phyloP scores from a whole-genome alignment of 1,140 invertebrate species.

The Drosophila pallidifrons region DNA sequence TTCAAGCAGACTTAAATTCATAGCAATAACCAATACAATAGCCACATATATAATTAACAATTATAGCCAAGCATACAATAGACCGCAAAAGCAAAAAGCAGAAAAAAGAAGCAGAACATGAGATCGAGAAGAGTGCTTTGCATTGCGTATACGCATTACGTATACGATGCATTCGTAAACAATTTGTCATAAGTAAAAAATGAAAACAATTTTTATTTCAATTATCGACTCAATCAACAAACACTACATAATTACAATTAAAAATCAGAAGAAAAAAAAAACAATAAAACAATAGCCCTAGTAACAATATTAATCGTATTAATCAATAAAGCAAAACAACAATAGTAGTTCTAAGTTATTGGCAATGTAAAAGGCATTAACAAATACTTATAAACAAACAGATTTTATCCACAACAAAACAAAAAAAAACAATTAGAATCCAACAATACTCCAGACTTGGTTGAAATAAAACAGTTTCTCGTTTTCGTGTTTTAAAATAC shows the following conservation, averaged over 20 bases:
- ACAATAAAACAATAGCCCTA: constrained; percentile 72
- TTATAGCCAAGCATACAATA: constrained; percentile 69
- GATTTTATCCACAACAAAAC: constrained; percentile 5
- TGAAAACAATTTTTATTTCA: constrained; percentile 78
- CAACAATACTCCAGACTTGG: constrained; percentile 23
- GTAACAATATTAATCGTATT: constrained; percentile 73
- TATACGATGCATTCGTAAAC: constrained; percentile 38
- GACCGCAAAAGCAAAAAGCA: constrained; percentile 33
- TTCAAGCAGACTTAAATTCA: constrained; percentile 68
- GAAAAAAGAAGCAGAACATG: constrained; percentile 73
- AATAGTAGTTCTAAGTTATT: constrained; percentile 79
- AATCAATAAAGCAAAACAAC: constrained; percentile 56
- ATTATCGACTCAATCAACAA: constrained; percentile 70
- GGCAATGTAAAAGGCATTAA: constrained; percentile 49
- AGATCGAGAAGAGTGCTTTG: constrained; percentile 52
- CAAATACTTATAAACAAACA: constrained; percentile 34
- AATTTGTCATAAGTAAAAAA: constrained; percentile 39
- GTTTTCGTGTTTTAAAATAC: constrained; percentile 49
- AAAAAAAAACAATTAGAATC: constrained; percentile 12
- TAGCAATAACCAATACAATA: constrained; percentile 79
- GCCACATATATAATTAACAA: constrained; percentile 68
- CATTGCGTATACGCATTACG: constrained; percentile 40
- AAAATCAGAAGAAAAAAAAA: constrained; percentile 23
- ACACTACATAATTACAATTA: constrained; percentile 63
- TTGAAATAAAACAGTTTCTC: constrained; percentile 47